Base-by-base conservation (phyloP, 1,140 invertebrate species). In the Chymomyza costata region DNA sequence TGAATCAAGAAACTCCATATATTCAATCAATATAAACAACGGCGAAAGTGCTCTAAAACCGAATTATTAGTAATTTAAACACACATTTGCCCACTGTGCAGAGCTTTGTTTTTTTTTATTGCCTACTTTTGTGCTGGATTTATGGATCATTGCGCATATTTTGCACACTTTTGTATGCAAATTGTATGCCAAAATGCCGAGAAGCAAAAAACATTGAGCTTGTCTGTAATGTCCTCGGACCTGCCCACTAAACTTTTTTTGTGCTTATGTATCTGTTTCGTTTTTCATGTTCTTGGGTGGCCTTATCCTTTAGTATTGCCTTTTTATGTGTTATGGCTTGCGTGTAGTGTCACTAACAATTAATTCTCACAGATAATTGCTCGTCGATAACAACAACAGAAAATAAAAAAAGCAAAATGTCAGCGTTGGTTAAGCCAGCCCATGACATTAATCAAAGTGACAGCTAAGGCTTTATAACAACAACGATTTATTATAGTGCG, bases 311-410 rank as follows among this genome's bases (percentile, higher is more conserved):
- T 25, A 3, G 21, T 5, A 25, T 8, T 25, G 8, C 21, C 8
- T 5, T 8, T 5, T 5, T 8, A 25, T 25, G 38, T 10, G 8
- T 10, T 0, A 19, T 34, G 5, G 66, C 48, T 66, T 55, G 66
- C 55, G 25, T 40, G 41, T 35, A 45, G 58, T 65, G 43, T 45
- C 57, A 55, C 45, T 40, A 34, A 55, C 70, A 74, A 74, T 76
- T 74, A 65, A 74, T 74, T 74, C 69, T 41, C 61, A 35, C 61
- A 69, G 69, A 74, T 76, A 76, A 65, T 74, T 74, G 70, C 49
- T 60, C 65, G 70, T 49, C 65, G 70, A 74, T 69, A 76, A 69
- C 50, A 46, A 61, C 48, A 63, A 18, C 44, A 47, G 28, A 47
- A 63, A 54, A 10, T 10, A 32, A 46, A 46, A 57, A 57, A 45